Base-by-base conservation (phyloP, 2,888 invertebrate genomes). In the Agonopterix alstromeriana region DNA sequence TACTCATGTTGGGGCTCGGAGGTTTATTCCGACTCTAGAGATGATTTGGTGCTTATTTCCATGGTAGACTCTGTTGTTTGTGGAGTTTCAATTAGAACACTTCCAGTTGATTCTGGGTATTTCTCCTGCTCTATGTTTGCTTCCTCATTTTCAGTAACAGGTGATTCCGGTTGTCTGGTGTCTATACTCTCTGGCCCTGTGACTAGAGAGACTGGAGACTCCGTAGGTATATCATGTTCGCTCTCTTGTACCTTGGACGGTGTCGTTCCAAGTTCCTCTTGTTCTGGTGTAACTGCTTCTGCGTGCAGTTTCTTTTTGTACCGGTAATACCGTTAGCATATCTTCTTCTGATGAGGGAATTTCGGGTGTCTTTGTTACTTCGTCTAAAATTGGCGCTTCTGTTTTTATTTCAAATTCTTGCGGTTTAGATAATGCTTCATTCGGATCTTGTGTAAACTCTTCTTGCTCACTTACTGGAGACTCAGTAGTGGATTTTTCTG, bases 1-100 rank as follows among this genome's bases (percentile, higher is more conserved):
- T 54, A 53, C 47, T 60, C 58, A 45, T 54, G 47, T 42, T n/a
- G 55, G 48, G 55, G 36, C 38, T 43, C 49, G 36, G 57, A 52
- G 35, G 57, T 53, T 43, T 50, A 46, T 48, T 61, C 57, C 27
- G 60, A 11, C 10, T 49, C 45, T 12, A 38, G 9, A 40, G 46
- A 17, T 12, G 38, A 12, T 27, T 36, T n/a, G 14, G 45, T 45
- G 9, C 45, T 45, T 27, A 12, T 17, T 43, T 48, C 47, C 7
- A 41, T 1, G 10, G 43, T 42, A 43, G 12, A 40, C 36, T 53
- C 54, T 27, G 53, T 46, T 40, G 50, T 17, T 36, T 47, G 38
- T 40, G 44, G 46, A 27, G 45, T 42, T 47, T 40, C 47, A 48
- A 38, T 40, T 46, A 42, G 27, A 27, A 27, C n/a, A 38, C 38